Evolutionary conservation across 2,888 invertebrate genomes (phyloP).

Genomic region (Atethmia centrago): DNA sequence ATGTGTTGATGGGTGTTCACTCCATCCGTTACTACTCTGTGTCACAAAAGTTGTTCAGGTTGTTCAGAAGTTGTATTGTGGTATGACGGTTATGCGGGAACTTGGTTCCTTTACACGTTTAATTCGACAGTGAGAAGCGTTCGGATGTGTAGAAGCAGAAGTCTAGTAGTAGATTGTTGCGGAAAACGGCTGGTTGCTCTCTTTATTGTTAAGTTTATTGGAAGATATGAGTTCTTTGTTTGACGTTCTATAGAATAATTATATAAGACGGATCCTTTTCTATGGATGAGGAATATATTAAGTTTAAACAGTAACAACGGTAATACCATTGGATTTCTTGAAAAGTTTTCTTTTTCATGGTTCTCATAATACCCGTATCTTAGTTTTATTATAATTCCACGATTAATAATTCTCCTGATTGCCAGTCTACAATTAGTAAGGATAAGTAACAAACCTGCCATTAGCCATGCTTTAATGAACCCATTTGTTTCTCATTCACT

Average conservation of each 20-base stretch:
- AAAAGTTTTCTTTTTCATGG: too few species aligned
- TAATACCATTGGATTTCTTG: too few species aligned
- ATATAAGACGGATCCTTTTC: too few species aligned
- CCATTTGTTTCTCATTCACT: slow-evolving; percentile 37
- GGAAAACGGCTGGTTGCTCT: slow-evolving; percentile 28
- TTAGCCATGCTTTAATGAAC: slow-evolving; percentile 30
- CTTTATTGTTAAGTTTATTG: slow-evolving; percentile 13
- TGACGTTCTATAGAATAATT: background rate
- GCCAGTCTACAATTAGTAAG: too few species aligned
- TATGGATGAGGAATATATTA: too few species aligned
- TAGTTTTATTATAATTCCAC: too few species aligned
- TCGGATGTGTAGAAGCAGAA: slow-evolving; percentile 31
- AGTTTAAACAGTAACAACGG: too few species aligned
- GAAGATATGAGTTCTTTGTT: background rate
- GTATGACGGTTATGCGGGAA: slow-evolving; percentile 65
- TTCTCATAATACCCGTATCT: too few species aligned
- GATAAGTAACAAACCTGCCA: background rate
- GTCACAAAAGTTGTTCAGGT: slow-evolving; percentile 56
- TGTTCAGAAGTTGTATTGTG: slow-evolving; percentile 63
- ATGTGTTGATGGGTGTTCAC: background rate
- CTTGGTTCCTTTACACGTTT: slow-evolving; percentile 64
- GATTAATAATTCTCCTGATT: too few species aligned
- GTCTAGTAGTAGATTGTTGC: slow-evolving; percentile 34
- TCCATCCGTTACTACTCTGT: slow-evolving; percentile 31
- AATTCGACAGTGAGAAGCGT: slow-evolving; percentile 55